A percentile compares a stretch with the other conserved stretches of the same genome.
Conservation (phyloP, 2,797 vertebrate species). For the Ctenopoma multispine region DNA sequence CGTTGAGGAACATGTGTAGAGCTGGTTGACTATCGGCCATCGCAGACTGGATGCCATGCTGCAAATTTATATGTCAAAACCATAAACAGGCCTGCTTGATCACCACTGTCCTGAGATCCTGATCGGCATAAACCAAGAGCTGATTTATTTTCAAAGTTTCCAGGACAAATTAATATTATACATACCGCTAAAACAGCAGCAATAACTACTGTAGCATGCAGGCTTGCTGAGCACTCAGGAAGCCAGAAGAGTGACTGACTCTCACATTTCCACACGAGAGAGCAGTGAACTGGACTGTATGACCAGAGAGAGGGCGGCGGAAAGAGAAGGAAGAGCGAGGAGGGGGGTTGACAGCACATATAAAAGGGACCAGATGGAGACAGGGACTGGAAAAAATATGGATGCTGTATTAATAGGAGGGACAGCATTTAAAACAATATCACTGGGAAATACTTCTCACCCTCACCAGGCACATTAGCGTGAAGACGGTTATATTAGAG, state of each 20-base stretch:
- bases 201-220: slow-evolving; percentile 28
- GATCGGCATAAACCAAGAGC: slow-evolving; percentile 4
- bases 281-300: slow-evolving; percentile 54
- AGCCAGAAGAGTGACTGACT: slow-evolving; percentile 39
- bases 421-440: slow-evolving; percentile 11
- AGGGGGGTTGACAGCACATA: slow-evolving; percentile 17
- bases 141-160: slow-evolving; percentile 10
- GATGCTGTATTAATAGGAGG: slow-evolving; percentile 14
- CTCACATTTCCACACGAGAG: slow-evolving; percentile 56
- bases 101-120: background rate
- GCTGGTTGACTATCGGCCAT: background rate
- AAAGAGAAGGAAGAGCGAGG: background rate
- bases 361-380: slow-evolving; percentile 52
- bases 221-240: slow-evolving; percentile 17
- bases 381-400: slow-evolving; percentile 17
- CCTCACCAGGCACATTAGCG: slow-evolving; percentile 4
- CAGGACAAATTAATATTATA: background rate
- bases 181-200: background rate
- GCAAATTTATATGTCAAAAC: slow-evolving; percentile 10
- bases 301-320: slow-evolving; percentile 1
- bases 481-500: slow-evolving; percentile 3
- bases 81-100: slow-evolving; percentile 8
- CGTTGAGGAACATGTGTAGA: background rate
- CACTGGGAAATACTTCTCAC: slow-evolving; percentile 14
- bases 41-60: background rate